Percentiles rank a stretch among this genome's conserved stretches.
phyloP scores from a whole-genome alignment of 2,888 invertebrate genomes.

The Napeogenes inachia region DNA sequence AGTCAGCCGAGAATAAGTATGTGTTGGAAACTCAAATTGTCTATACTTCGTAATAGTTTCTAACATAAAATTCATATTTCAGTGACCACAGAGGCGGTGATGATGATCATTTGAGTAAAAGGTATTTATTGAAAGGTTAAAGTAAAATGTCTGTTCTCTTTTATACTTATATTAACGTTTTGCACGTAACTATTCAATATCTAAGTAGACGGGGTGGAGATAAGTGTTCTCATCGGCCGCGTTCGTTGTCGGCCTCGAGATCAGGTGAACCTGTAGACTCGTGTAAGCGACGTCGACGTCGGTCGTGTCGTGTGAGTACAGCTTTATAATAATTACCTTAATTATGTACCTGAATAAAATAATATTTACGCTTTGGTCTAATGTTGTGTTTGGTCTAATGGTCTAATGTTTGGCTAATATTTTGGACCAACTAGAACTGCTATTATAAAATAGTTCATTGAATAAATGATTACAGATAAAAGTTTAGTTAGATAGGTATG shows the following conservation, averaged over 20 bases:
- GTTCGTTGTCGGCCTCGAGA: slow-evolving; percentile 36
- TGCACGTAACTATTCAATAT: neutral
- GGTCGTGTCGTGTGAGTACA: slow-evolving; percentile 22
- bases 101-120: slow-evolving; percentile 35
- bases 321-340: neutral
- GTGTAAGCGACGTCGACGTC: slow-evolving; percentile 34
- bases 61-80: slow-evolving; percentile 22
- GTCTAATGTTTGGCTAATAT: no score
- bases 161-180: neutral
- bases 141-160: slow-evolving; percentile 12
- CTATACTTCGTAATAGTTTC: no score
- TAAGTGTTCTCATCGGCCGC: slow-evolving; percentile 29
- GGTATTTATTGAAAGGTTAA: slow-evolving; percentile 23
- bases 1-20: slow-evolving; percentile 33
- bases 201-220: slow-evolving; percentile 26
- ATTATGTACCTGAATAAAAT: neutral
- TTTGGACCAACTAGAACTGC: no score
- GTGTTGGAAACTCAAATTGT: neutral
- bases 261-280: slow-evolving; percentile 37
- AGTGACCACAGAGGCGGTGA: slow-evolving; percentile 37
- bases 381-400: no score
- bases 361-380: no score
- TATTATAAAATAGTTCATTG: no score
- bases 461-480: no score
- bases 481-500: no score